Evolutionary conservation across 1,140 invertebrate species (phyloP), one percentile per base, ranked within the genome.

Genomic region (Drosophila punjabiensis): DNA sequence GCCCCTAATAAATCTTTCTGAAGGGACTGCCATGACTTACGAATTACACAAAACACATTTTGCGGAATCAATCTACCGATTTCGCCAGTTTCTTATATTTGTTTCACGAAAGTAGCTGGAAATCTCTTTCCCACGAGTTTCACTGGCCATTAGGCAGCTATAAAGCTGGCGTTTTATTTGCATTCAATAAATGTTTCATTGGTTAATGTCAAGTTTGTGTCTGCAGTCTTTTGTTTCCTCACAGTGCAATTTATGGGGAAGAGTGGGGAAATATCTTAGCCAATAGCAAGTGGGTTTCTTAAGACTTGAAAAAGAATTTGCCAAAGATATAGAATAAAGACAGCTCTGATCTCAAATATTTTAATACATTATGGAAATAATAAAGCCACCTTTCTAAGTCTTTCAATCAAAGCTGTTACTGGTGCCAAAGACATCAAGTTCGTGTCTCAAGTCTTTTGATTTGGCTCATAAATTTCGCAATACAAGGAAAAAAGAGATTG

Each of bases 361-460:
- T 64, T 14, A 8, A 32, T 4, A 32, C 10, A 52, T 53, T 62
- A 33, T 13, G 16, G 10, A 32, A 16, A 52, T 13, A 62, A 16
- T 16, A 24, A 5, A 28, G 45, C 11, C 35, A 11, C 43, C 45
- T 62, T 62, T 32, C 30, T n/a, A 35, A 50, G n/a, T 13, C 28
- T 10, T 18, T 33, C 30, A 33, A 7, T 53, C 5, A 33, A 53
- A 33, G 16, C 18, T 5, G 0, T 39, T 14, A n/a, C 33, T 35
- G 35, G 14, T 8, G 13, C 30, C 39, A 47, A 37, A 76, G 20
- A 45, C 20, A 37, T 10, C 37, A 56, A 78, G 76, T 86, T 90
- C 73, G 45, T 83, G 75, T 47, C 74, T 45, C 20, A 74, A 81
- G 81, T 82, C 68, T 79, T 75, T 84, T 61, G 63, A 61, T 77